Conservation (phyloP, 2,113 vertebrate genomes). For the Paedocypris sp. region DNA sequence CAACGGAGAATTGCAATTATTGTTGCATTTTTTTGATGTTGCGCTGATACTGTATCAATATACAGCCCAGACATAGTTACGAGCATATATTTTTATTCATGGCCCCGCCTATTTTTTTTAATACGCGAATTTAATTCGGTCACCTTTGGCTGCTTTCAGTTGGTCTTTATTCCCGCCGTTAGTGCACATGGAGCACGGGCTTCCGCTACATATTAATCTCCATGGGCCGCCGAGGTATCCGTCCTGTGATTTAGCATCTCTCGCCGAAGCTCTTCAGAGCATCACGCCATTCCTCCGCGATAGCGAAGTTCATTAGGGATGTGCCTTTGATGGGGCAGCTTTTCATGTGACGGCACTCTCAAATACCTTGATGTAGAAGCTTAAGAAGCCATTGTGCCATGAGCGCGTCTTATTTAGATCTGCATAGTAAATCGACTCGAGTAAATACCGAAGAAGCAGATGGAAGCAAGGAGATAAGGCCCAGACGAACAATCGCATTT, state of each 20-base stretch:
- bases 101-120: no score
- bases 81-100: no score
- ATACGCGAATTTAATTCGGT: no score
- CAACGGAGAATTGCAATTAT: no score
- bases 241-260: conserved; percentile 82
- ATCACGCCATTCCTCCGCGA: conserved; percentile 72
- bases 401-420: conserved; percentile 99
- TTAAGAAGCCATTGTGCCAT: conserved; percentile 99
- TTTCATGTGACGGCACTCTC: conserved; percentile 95
- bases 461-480: conserved; percentile 99
- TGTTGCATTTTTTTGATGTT: no score
- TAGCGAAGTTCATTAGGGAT: conserved; percentile 99
- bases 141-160: conserved; percentile 22
- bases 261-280: conserved; percentile 84
- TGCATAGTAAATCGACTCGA: conserved; percentile 99
- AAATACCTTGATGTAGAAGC: conserved; percentile 99
- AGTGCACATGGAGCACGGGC: not conserved
- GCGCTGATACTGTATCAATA: no score
- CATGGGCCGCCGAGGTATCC: conserved; percentile 75
- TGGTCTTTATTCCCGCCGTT: conserved; percentile 55
- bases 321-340: conserved; percentile 98
- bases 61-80: no score
- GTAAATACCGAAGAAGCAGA: conserved; percentile 99
- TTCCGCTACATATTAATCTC: conserved; percentile 78
- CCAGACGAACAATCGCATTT: conserved; percentile 96